Conservation (phyloP, 30 jellyfish, hydroid and myxozoan species). For the Morbakka virulenta region DNA sequence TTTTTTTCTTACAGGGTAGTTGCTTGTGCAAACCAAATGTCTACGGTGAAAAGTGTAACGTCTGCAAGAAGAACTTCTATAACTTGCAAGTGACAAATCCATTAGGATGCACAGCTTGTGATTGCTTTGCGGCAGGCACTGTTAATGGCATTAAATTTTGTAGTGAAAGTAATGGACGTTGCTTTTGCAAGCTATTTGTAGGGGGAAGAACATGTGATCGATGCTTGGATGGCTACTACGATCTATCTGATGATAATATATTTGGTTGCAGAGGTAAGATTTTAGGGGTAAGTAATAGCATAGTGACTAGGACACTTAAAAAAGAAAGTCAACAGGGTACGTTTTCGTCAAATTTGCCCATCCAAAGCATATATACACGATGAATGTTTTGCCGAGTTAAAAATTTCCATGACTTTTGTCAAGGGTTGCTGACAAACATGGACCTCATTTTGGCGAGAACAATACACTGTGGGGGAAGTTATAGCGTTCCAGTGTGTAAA, state of each 20-base stretch:
- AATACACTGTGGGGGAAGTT: too few species aligned
- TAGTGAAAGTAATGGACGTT: constrained; percentile 43
- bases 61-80: constrained; percentile 53
- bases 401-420: too few species aligned
- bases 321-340: too few species aligned
- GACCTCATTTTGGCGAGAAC: too few species aligned
- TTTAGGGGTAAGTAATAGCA: too few species aligned
- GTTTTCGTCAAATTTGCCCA: too few species aligned
- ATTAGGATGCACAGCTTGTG: constrained; percentile 66
- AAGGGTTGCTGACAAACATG: too few species aligned
- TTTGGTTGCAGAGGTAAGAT: constrained; percentile 74
- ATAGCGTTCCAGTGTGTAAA: too few species aligned
- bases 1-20: constrained; percentile 24
- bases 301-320: too few species aligned
- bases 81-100: constrained; percentile 53
- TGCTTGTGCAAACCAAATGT: constrained; percentile 71
- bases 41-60: constrained; percentile 52
- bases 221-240: constrained; percentile 73
- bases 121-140: constrained; percentile 68
- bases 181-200: constrained; percentile 65
- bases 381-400: too few species aligned
- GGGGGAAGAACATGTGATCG: constrained; percentile 61
- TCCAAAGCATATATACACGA: too few species aligned
- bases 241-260: constrained; percentile 10
- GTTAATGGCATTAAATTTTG: constrained; percentile 62